Evolutionary conservation across 2,113 vertebrate genomes (phyloP).

Genomic region (Leptocoma aspasia): DNA sequence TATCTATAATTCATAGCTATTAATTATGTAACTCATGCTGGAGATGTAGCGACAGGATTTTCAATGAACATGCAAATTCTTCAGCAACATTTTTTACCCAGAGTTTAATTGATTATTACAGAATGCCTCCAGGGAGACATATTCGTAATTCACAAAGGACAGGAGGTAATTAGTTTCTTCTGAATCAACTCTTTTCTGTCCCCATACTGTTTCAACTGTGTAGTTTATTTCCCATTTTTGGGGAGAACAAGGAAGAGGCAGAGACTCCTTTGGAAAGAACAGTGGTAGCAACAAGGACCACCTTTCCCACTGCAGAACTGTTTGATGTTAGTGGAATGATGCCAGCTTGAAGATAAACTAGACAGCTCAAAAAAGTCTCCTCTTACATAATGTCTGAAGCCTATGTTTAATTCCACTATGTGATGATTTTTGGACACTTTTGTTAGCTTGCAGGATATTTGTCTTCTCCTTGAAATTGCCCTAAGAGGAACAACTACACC

Average conservation of each 20-base stretch:
- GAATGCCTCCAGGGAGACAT: not conserved
- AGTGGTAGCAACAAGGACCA: not conserved
- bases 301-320: not conserved
- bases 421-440: not conserved
- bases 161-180: not conserved
- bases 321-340: not conserved
- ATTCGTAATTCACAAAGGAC: not conserved
- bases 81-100: not conserved
- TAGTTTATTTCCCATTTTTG: not conserved
- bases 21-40: not conserved
- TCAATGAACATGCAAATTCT: not conserved
- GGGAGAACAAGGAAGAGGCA: not conserved
- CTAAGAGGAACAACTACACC: not conserved
- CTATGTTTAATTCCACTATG: not conserved
- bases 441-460: not conserved
- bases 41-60: not conserved
- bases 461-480: not conserved
- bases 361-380: not conserved
- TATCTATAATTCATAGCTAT: not conserved
- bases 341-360: not conserved
- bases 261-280: not conserved
- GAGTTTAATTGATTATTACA: not conserved
- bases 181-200: not conserved
- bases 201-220: not conserved
- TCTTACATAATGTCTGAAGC: not conserved